Evolutionary conservation across 2,797 vertebrate species (phyloP), one percentile per base, ranked within the genome.

Genomic region (Limosa lapponica): DNA sequence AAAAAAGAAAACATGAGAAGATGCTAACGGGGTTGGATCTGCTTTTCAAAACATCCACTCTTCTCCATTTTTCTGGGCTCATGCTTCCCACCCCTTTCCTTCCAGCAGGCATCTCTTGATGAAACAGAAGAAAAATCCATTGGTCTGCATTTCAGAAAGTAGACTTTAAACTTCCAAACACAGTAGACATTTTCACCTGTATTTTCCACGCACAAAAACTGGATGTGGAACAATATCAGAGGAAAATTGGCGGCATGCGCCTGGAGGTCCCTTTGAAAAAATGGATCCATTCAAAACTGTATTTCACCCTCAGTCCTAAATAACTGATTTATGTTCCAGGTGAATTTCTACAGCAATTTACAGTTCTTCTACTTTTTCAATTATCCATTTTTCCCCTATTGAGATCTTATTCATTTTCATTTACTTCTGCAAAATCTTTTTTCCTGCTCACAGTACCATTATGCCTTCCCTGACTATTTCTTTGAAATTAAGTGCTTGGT

Each of bases 401-500:
- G 96, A 87, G 62, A 90, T 94, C 66, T 89, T 92, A 73, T 32
- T 97, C 52, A 95, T 96, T 95, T 96, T 93, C 87, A 95, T 96
- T 96, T 93, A 87, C 85, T 92, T 95, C 90, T 95, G 89, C 72
- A 93, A 89, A 93, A 69, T 62, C 90, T 81, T 86, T 93, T 89
- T 92, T 93, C 80, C 87, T 87, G 66, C 58, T 95, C 62, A 19
- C 74, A 93, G 82, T 73, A 80, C 80, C 81, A 95, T 95, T 95
- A 93, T 62, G 77, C 57, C 43, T 93, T 95, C 69, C 72, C 82
- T 0, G 8, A 62, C 65, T 79, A 89, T 79, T 95, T 95, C 85
- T 95, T 94, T 92, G 62, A 90, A 95, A 97, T 95, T 94, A 95
- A 96, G 92, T 95, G 92, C 85, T 93, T 70, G 67, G 94, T 74